Evolutionary conservation across 1,140 invertebrate species (phyloP).

Genomic region (Diplogasteroides magnus): DNA sequence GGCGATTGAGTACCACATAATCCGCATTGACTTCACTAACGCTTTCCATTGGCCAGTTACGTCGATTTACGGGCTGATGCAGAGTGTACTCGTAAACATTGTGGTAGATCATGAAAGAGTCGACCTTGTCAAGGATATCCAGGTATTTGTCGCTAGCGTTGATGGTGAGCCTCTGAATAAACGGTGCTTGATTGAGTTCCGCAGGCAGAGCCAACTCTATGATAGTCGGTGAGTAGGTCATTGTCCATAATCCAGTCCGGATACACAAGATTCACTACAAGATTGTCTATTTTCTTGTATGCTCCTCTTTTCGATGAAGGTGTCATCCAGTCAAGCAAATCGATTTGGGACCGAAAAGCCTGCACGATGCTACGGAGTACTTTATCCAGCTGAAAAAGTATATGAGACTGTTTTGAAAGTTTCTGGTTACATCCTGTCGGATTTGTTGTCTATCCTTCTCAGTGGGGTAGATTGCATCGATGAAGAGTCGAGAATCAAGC

Average conservation of each 20-base stretch:
- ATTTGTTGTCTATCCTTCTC: conserved; percentile 12
- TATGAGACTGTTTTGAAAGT: no score
- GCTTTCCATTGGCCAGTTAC: conserved; percentile 59
- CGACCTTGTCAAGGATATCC: conserved; percentile 18
- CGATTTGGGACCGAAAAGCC: conserved; percentile 45
- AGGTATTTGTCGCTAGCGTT: conserved; percentile 25
- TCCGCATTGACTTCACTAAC: conserved; percentile 66
- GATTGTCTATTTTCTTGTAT: conserved; percentile 42
- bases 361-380: no score
- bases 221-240: conserved; percentile 31
- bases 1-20: no score
- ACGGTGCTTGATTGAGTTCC: background rate
- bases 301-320: conserved; percentile 38
- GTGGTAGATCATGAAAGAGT: conserved; percentile 22
- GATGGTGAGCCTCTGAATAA: conserved; percentile 19
- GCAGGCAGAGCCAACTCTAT: conserved; percentile 11
- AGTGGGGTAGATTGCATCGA: conserved; percentile 34
- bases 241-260: conserved; percentile 46
- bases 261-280: conserved; percentile 45
- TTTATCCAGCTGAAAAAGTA: no score
- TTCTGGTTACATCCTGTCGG: conserved; percentile 24
- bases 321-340: conserved; percentile 45
- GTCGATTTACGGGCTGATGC: conserved; percentile 46
- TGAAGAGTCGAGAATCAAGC: conserved; percentile 36
- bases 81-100: conserved; percentile 24